Percentiles rank a stretch among this genome's conserved stretches.
These are phyloP conservation scores for Muntiacus muntjak DNA, from an alignment of 2,113 vertebrate genomes.

Conservation along the genomic window DNA sequence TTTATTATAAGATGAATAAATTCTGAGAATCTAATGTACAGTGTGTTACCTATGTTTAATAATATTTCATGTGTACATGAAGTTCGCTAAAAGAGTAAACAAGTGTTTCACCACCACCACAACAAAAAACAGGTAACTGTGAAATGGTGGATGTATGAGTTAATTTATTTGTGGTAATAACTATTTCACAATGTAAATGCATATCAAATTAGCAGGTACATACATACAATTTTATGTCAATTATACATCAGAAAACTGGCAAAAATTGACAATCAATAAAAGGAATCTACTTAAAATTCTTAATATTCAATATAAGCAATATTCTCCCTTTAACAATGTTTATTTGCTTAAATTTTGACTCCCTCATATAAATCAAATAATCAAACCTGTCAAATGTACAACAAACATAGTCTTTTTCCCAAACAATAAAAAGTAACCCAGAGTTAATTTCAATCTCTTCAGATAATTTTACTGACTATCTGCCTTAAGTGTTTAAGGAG, in stretches of 20 bases:
- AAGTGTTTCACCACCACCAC: background rate
- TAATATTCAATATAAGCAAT: background rate
- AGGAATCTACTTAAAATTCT: background rate
- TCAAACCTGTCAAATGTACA: background rate
- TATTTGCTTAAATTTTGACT: constrained; percentile 5
- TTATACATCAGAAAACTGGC: background rate
- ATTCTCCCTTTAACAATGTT: background rate
- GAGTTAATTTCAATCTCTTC: constrained; percentile 18
- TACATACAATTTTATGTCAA: background rate
- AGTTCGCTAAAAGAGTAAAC: background rate
- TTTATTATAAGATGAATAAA: background rate
- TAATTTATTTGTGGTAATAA: background rate
- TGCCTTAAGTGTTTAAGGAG: constrained; percentile 3
- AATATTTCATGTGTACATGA: background rate
- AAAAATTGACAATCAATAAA: background rate
- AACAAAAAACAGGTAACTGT: background rate
- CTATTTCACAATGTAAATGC: background rate
- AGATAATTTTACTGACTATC: constrained; percentile 30
- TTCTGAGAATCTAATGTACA: background rate
- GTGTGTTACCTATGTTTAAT: background rate
- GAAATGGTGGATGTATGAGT: background rate
- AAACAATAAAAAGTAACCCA: background rate
- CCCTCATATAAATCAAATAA: background rate
- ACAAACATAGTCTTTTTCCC: background rate
- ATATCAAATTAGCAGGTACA: background rate